phyloP scores from a whole-genome alignment of 2,888 invertebrate genomes.

The Sympetrum striolatum region DNA sequence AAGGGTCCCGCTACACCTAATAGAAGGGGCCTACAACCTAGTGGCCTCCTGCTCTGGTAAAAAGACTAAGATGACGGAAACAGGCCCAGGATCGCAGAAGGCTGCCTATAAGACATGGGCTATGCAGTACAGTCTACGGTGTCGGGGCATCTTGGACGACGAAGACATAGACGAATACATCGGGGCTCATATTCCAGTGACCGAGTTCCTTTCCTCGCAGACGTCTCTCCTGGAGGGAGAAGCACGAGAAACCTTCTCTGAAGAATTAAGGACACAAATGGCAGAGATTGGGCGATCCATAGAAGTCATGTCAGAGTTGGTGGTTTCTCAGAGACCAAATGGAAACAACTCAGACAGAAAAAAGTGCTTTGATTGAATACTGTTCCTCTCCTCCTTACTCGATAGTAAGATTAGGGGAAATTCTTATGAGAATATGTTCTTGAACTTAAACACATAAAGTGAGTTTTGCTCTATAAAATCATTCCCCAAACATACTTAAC shows the following conservation, averaged over 20 bases:
- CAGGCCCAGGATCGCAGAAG: neutral
- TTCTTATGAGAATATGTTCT: too few relatives aligned
- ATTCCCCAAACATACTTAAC: too few relatives aligned
- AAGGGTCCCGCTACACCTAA: slow-evolving; percentile 76
- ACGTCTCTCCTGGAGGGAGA: neutral
- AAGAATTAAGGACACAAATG: neutral
- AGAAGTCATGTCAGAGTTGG: neutral
- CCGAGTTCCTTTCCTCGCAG: neutral
- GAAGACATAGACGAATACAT: too few relatives aligned
- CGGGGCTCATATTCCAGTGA: neutral
- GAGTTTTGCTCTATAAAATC: too few relatives aligned
- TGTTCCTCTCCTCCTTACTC: neutral
- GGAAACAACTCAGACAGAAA: neutral
- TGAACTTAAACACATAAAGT: too few relatives aligned
- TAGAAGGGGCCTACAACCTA: slow-evolving; percentile 75
- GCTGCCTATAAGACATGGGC: slow-evolving; percentile 12
- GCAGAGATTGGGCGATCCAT: neutral
- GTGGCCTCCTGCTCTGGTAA: slow-evolving; percentile 67
- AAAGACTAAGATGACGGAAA: slow-evolving; percentile 53
- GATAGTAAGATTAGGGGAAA: neutral
- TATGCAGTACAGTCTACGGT: slow-evolving; percentile 6
- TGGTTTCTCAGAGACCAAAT: neutral
- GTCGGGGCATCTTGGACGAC: neutral
- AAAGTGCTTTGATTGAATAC: neutral
- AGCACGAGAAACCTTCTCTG: neutral